phyloP scores from a whole-genome alignment of 2,888 invertebrate genomes.

The Leucania comma region DNA sequence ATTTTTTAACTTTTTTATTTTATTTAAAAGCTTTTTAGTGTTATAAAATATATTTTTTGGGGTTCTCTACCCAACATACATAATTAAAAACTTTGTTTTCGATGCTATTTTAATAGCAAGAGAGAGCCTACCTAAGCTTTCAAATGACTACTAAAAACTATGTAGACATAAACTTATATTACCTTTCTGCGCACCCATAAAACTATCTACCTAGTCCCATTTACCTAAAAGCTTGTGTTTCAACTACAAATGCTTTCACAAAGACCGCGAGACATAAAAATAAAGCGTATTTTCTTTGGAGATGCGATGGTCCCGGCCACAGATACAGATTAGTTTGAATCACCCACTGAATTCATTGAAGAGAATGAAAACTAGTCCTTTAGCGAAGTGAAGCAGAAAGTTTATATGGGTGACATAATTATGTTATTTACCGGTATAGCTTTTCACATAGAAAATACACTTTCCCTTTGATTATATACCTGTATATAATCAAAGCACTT shows the following conservation, averaged over 20 bases:
- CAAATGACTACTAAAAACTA: slow-evolving; percentile 18
- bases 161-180: slow-evolving; percentile 42
- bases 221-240: slow-evolving; percentile 62
- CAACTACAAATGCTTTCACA: slow-evolving; percentile 49
- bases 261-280: slow-evolving; percentile 48
- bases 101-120: no score
- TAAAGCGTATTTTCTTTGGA: slow-evolving; percentile 53
- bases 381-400: slow-evolving; percentile 15
- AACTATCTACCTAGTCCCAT: slow-evolving; percentile 52
- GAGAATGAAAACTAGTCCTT: slow-evolving; percentile 64
- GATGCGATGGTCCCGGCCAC: slow-evolving; percentile 38
- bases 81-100: background rate
- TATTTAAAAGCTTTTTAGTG: background rate
- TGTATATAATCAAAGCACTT: no score
- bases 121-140: background rate
- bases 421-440: slow-evolving; percentile 13
- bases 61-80: background rate
- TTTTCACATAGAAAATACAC: background rate
- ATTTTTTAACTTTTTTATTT: background rate
- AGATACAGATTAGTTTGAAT: slow-evolving; percentile 12
- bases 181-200: slow-evolving; percentile 42
- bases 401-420: slow-evolving; percentile 64
- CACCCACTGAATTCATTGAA: slow-evolving; percentile 47
- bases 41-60: background rate
- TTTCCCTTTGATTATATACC: no score